Conservation (phyloP, 2,888 invertebrate species). For the Heteromyza rotundicornis region DNA sequence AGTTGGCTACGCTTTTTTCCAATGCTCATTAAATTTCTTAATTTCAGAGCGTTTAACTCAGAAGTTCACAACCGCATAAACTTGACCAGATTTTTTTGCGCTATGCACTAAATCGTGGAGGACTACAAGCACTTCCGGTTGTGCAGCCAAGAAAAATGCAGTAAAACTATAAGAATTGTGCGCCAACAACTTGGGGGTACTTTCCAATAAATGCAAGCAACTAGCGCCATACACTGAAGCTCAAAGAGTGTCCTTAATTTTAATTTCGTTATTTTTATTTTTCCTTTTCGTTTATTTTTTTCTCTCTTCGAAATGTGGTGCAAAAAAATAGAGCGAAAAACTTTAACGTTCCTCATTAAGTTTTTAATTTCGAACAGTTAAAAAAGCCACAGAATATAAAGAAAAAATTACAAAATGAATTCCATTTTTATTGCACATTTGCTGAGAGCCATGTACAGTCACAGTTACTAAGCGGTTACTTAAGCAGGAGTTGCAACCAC, state of each 20-base stretch:
- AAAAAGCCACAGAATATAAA: neutral
- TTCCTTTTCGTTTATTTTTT: neutral
- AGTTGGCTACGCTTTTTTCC: too few species aligned
- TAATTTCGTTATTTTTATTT: too few species aligned
- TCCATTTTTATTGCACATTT: slow-evolving; percentile 1
- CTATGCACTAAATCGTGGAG: too few species aligned
- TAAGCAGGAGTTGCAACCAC: neutral
- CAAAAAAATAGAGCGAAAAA: neutral
- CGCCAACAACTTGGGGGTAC: too few species aligned
- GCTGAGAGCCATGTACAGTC: neutral
- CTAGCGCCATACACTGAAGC: too few species aligned
- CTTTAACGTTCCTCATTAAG: neutral
- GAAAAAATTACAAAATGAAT: neutral
- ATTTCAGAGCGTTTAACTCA: too few species aligned
- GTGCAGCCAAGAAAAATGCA: neutral
- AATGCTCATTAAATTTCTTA: too few species aligned
- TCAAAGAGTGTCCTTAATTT: too few species aligned
- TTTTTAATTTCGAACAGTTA: neutral
- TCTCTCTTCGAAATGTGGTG: neutral
- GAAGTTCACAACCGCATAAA: too few species aligned
- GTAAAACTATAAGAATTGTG: neutral
- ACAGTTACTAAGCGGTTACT: neutral
- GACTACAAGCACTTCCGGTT: too few species aligned
- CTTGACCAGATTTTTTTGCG: too few species aligned
- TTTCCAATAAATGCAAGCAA: too few species aligned